phyloP scores from a whole-genome alignment of 1,140 invertebrate genomes.

The Cydia splendana region DNA sequence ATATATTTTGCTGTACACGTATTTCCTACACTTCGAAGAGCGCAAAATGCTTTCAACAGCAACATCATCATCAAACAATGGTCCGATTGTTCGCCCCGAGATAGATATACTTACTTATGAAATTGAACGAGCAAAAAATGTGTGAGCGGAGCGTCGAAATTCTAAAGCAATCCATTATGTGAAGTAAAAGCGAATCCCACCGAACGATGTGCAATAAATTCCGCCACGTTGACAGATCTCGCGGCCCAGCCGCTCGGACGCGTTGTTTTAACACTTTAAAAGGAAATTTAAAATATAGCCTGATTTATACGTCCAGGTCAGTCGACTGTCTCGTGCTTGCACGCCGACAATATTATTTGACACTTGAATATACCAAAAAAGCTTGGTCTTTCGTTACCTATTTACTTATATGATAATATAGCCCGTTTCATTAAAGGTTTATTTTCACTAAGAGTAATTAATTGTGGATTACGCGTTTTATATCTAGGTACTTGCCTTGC shows the following conservation, averaged over 20 bases:
- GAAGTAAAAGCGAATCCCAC: slow-evolving; percentile 28
- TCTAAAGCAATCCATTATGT: slow-evolving; percentile 32
- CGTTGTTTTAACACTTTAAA: slow-evolving; percentile 30
- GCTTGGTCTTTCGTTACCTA: no score
- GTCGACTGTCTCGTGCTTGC: no score
- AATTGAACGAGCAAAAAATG: slow-evolving; percentile 24
- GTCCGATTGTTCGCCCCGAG: slow-evolving; percentile 2
- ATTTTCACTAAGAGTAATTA: no score
- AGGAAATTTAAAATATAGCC: slow-evolving; percentile 22
- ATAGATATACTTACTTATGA: slow-evolving; percentile 21
- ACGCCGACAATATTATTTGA: no score
- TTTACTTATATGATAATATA: no score
- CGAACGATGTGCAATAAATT: slow-evolving; percentile 32
- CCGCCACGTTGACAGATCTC: slow-evolving; percentile 28
- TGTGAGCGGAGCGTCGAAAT: slow-evolving; percentile 28
- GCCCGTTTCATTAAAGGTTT: no score
- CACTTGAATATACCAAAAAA: no score
- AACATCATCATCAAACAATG: slow-evolving; percentile 23
- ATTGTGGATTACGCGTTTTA: no score
- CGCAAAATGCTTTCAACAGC: neutral
- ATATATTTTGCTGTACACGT: no score
- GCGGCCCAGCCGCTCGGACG: slow-evolving; percentile 15
- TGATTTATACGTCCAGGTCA: slow-evolving; percentile 1
- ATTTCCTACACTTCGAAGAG: neutral
- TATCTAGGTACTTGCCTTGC: no score